phyloP scores from a whole-genome alignment of 1,140 invertebrate species.

The Stenopsyche tienmushanensis region DNA sequence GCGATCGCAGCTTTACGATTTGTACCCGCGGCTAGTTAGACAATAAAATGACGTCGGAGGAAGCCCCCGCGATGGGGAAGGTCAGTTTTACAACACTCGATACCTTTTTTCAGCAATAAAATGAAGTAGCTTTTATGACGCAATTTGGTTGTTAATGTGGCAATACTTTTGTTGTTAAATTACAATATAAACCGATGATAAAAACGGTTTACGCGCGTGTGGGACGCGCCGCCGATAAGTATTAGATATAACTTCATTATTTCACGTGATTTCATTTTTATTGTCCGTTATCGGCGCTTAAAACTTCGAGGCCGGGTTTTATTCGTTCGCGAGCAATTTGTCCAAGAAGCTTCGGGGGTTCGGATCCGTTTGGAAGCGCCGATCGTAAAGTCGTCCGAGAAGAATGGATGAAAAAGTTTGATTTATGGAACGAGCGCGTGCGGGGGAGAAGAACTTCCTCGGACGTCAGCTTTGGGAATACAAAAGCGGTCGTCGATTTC shows the following conservation, averaged over 20 bases:
- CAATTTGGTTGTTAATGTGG: constrained; percentile 41
- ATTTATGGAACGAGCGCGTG: too few relatives aligned
- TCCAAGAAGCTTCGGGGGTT: too few relatives aligned
- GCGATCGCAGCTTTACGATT: constrained; percentile 38
- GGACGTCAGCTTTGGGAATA: too few relatives aligned
- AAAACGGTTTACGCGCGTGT: constrained; percentile 38
- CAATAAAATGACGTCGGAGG: constrained; percentile 40
- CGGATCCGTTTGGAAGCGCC: background rate
- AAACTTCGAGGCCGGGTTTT: background rate
- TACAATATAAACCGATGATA: constrained; percentile 41
- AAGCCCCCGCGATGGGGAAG: constrained; percentile 30
- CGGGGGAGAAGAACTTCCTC: too few relatives aligned
- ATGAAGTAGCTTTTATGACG: constrained; percentile 40
- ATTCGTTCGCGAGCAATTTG: too few relatives aligned
- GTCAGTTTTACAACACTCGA: constrained; percentile 41
- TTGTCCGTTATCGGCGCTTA: constrained; percentile 32
- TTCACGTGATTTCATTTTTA: constrained; percentile 39
- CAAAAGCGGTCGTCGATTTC: too few relatives aligned
- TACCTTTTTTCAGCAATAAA: constrained; percentile 43
- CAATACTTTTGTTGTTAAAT: constrained; percentile 41
- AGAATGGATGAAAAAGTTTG: too few relatives aligned
- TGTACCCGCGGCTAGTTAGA: constrained; percentile 35
- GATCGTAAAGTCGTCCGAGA: too few relatives aligned
- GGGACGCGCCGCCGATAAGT: constrained; percentile 31
- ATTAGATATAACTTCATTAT: constrained; percentile 39